Evolutionary conservation across 2,113 vertebrate genomes (phyloP).

Genomic region (Archilochus colubris): DNA sequence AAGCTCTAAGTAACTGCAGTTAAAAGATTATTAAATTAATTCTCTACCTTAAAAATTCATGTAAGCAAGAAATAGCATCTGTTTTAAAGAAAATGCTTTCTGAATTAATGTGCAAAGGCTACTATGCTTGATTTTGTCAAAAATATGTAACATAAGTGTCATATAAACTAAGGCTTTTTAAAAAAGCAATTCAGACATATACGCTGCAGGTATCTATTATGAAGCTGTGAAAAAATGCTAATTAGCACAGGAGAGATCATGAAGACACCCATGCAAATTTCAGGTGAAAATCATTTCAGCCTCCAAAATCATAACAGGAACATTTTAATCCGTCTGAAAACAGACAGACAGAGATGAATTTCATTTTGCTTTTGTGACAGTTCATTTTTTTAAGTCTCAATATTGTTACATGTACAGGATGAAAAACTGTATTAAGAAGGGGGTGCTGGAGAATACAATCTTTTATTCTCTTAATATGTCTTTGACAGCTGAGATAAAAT

Average conservation of each 20-base stretch:
- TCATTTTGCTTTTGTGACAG: slow-evolving; percentile 39
- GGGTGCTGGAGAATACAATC: slow-evolving; percentile 5
- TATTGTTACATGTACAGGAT: slow-evolving; percentile 17
- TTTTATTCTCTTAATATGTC: slow-evolving; percentile 18
- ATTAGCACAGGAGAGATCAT: not conserved
- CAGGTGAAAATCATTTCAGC: not conserved
- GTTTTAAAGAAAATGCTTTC: not conserved
- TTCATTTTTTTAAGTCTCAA: slow-evolving; percentile 50
- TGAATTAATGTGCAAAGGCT: not conserved
- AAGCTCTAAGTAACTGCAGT: not conserved
- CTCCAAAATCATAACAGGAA: not conserved
- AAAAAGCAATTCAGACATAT: not conserved
- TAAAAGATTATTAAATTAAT: not conserved
- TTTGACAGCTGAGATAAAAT: slow-evolving; percentile 6
- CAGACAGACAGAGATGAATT: slow-evolving; percentile 23
- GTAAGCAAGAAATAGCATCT: not conserved
- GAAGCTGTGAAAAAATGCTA: not conserved
- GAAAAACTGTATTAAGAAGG: slow-evolving; percentile 53
- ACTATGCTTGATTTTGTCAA: not conserved
- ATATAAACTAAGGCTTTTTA: not conserved
- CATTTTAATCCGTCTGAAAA: not conserved
- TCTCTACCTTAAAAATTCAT: slow-evolving; percentile 2
- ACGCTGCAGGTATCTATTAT: not conserved
- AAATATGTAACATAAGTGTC: not conserved
- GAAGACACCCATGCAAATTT: not conserved